A percentile compares a stretch with the other conserved stretches of the same genome.
These are phyloP conservation scores for Dolichomitus sp. DNA, from an alignment of 2,888 invertebrate genomes.

Conservation along the genomic window DNA sequence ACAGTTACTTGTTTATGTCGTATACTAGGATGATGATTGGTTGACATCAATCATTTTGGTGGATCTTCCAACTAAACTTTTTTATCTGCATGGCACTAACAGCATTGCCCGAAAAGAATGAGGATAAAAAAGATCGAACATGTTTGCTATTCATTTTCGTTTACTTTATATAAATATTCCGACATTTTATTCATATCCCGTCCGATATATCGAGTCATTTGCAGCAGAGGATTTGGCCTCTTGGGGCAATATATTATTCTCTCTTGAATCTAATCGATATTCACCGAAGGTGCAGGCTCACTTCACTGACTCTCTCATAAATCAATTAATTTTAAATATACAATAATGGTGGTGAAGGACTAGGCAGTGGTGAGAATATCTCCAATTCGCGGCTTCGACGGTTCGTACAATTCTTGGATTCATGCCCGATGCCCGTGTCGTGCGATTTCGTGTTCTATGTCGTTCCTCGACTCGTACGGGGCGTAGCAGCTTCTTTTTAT, in stretches of 20 bases:
- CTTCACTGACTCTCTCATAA: slow-evolving; percentile 57
- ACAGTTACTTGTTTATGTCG: no score
- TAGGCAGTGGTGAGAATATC: slow-evolving; percentile 29
- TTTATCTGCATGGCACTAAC: slow-evolving; percentile 18
- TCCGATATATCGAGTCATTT: slow-evolving; percentile 61
- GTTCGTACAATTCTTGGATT: slow-evolving; percentile 63
- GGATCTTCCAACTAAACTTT: no score
- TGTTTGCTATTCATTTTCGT: slow-evolving; percentile 35
- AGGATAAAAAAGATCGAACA: not conserved
- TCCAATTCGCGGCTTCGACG: slow-evolving; percentile 38
- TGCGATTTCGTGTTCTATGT: slow-evolving; percentile 48
- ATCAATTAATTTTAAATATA: slow-evolving; percentile 69
- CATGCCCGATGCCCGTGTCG: slow-evolving; percentile 61
- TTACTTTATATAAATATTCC: slow-evolving; percentile 53
- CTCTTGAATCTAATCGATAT: slow-evolving; percentile 65
- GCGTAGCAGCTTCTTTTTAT: slow-evolving; percentile 14
- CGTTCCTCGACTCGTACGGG: slow-evolving; percentile 1
- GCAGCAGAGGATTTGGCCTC: slow-evolving; percentile 56
- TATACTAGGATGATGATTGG: no score
- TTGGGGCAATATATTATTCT: slow-evolving; percentile 61
- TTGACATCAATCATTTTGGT: no score
- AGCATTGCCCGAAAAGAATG: not conserved
- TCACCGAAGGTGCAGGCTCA: slow-evolving; percentile 53
- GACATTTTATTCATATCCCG: slow-evolving; percentile 46
- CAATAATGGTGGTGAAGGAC: slow-evolving; percentile 60